Evolutionary conservation across 2,888 invertebrate genomes (phyloP).

Genomic region (Dioctria rufipes): DNA sequence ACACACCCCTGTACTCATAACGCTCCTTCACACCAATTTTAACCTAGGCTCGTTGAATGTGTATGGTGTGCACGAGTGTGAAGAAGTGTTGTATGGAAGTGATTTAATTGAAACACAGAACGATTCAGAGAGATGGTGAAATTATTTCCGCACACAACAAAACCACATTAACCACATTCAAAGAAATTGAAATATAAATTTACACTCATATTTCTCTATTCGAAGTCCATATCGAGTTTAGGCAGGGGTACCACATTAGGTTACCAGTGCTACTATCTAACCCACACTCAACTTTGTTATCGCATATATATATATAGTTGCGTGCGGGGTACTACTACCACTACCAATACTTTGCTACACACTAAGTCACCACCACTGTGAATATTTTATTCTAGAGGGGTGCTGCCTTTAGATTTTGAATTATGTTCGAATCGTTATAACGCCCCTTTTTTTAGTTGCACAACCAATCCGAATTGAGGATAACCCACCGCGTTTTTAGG

Average conservation of each 20-base stretch:
- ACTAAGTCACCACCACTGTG: no score
- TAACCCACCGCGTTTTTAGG: background rate
- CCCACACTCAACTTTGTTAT: no score
- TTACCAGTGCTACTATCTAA: background rate
- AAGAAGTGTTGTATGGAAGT: slow-evolving; percentile 34
- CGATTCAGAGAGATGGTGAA: background rate
- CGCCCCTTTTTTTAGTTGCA: background rate
- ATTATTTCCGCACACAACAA: background rate
- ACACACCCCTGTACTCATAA: background rate
- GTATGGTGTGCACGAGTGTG: background rate
- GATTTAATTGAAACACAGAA: slow-evolving; percentile 30
- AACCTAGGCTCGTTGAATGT: slow-evolving; percentile 8
- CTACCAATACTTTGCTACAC: background rate
- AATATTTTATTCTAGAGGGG: background rate
- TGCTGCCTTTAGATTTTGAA: slow-evolving; percentile 11
- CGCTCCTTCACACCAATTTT: background rate
- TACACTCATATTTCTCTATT: no score
- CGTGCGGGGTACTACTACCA: background rate
- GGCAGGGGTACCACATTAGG: background rate
- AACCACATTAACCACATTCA: background rate
- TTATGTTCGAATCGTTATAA: background rate
- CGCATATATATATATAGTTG: background rate
- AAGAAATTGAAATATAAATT: no score
- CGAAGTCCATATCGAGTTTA: background rate
- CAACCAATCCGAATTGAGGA: background rate